Base-by-base conservation (phyloP, 2,113 vertebrate genomes). In the Fulmarus glacialis region DNA sequence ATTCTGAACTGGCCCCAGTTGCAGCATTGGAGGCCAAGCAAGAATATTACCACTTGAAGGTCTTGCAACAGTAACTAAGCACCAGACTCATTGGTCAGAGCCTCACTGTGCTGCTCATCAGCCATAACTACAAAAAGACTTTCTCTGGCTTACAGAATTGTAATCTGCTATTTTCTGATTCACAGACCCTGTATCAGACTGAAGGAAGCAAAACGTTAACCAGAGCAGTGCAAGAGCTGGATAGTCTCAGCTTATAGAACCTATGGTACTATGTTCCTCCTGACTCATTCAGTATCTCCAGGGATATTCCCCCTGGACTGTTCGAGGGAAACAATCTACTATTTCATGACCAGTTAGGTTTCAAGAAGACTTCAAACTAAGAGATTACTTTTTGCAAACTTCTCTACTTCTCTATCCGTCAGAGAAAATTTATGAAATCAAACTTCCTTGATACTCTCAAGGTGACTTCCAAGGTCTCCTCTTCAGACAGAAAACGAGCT, bases 391-490 rank as follows among this genome's bases (percentile, higher is more conserved):
- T 91, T 82, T 82, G 52, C 30, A 80, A 58, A 75, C 50, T 93
- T 67, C n/a, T 45, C 55, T 67, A 45, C 84, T 62, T 87, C 53
- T 89, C 81, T 90, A 66, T 8, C 48, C 32, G 80, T 99, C 94
- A 99, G 80, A 81, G 84, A 96, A 98, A 98, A 96, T 98, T 99
- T 89, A 99, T 91, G 53, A 98, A 98, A 94, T 99, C 99, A 66
- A 99, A 91, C 24, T 98, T 97, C 78, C 98, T 98, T 72, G 98
- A 98, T 91, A 99, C 87, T 36, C 97, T 96, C n/a, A 99, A 87
- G 30, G 98, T 99, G 96, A 99, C 98, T 98, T 99, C 98, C 88
- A 99, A 98, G 58, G 97, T 98, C 82, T 98, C 98, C 48, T 95
- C 97, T 58, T 99, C 99, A 6, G 95, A 88, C 48, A 98, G 96